Conservation (phyloP, 2,888 invertebrate genomes). For the Parasteatoda lunata region DNA sequence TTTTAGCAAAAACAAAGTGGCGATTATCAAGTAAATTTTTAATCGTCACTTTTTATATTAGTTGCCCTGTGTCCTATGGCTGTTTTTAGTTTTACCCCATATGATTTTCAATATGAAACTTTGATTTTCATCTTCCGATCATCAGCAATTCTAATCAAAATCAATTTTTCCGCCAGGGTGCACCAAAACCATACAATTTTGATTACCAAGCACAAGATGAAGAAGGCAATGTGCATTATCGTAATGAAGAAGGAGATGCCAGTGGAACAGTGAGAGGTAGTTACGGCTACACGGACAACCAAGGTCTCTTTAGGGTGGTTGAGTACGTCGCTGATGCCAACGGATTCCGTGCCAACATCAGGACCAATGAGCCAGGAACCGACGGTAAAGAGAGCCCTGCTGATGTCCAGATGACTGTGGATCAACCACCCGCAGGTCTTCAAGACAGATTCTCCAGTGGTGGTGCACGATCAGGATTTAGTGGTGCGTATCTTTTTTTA, state of each 20-base stretch:
- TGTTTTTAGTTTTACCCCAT: too few species aligned
- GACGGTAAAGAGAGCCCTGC: conserved; percentile 59
- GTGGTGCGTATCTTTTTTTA: background rate
- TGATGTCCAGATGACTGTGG: conserved; percentile 50
- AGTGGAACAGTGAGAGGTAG: conserved; percentile 36
- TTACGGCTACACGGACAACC: conserved; percentile 57
- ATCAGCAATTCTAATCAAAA: too few species aligned
- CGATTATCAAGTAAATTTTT: too few species aligned
- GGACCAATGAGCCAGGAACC: conserved; percentile 60
- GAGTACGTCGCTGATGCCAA: conserved; percentile 55
- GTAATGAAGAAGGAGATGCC: conserved; percentile 48
- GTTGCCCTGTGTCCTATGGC: too few species aligned
- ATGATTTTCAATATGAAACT: too few species aligned
- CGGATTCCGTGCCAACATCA: conserved; percentile 58
- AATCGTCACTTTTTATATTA: too few species aligned
- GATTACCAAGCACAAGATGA: conserved; percentile 47
- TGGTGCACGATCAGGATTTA: background rate
- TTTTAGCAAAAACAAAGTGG: too few species aligned
- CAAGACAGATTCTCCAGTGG: conserved; percentile 42
- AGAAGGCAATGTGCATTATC: conserved; percentile 53
- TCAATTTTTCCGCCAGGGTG: background rate
- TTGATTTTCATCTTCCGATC: too few species aligned
- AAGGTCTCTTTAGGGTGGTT: conserved; percentile 46
- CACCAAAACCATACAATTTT: conserved; percentile 57
- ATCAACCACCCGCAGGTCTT: conserved; percentile 52